Conservation (phyloP, 2,888 invertebrate species). For the Monoplex corrugatus region DNA sequence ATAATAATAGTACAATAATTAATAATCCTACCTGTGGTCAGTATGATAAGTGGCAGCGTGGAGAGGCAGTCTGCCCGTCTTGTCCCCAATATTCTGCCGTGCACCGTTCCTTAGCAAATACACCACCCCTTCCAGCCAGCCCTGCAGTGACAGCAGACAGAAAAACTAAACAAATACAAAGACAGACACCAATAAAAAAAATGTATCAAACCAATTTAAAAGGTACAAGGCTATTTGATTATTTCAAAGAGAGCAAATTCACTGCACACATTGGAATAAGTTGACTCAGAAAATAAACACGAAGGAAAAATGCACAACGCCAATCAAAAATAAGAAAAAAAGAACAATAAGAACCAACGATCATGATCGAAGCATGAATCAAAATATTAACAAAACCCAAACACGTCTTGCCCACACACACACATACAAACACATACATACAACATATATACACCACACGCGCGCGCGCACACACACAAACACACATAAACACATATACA, state of each 20-base stretch:
- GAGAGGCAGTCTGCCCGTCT: constrained; percentile 72
- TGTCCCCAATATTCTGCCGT: constrained; percentile 70
- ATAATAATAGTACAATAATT: no score
- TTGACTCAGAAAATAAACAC: no score
- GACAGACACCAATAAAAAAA: no score
- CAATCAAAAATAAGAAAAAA: no score
- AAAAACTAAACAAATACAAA: not conserved
- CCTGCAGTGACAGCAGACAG: constrained; percentile 62
- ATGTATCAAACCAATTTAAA: not conserved
- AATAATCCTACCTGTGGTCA: constrained; percentile 65
- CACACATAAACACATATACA: not conserved
- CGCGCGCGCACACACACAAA: not conserved
- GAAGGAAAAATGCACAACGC: no score
- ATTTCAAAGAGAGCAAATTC: no score
- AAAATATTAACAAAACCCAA: not conserved
- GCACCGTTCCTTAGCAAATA: constrained; percentile 76
- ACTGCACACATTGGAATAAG: no score
- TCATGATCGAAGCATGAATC: no score
- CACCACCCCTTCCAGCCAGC: constrained; percentile 77
- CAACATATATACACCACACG: not conserved
- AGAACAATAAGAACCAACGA: no score
- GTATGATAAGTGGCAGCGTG: constrained; percentile 76
- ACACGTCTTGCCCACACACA: not conserved
- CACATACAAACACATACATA: not conserved
- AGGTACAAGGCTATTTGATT: no score